A percentile compares a stretch with the other conserved stretches of the same genome.
These are phyloP conservation scores for Fukomys damarensis DNA, from an alignment of 2,113 vertebrate species.

Conservation along the genomic window DNA sequence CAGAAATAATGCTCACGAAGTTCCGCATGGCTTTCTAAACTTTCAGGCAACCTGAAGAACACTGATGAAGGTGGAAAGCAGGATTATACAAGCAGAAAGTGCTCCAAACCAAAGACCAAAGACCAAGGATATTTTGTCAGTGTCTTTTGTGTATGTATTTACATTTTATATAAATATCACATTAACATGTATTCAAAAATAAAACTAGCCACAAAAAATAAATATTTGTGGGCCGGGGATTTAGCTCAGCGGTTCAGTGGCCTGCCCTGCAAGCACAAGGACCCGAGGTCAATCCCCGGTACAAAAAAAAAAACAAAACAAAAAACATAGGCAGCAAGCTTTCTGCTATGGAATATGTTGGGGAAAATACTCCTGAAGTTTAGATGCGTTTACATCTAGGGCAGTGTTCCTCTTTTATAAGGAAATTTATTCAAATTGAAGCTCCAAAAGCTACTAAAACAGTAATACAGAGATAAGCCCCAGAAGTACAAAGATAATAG, in stretches of 20 bases:
- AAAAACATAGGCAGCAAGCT: not conserved
- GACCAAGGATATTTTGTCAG: not conserved
- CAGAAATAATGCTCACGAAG: not conserved
- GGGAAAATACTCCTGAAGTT: not conserved
- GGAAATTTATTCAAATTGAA: not conserved
- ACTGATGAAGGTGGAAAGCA: not conserved
- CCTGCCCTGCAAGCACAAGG: too few species aligned
- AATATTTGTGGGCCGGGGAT: constrained; percentile 28
- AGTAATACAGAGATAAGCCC: not conserved
- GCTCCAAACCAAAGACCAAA: not conserved
- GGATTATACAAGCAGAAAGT: not conserved
- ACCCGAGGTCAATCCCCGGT: too few species aligned
- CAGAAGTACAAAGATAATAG: not conserved
- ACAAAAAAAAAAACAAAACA: too few species aligned
- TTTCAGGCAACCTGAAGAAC: not conserved
- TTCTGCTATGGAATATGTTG: not conserved
- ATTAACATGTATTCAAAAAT: not conserved
- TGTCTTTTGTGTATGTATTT: rapidly evolving
- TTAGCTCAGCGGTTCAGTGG: too few species aligned
- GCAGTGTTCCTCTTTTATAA: not conserved
- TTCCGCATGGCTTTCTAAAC: not conserved
- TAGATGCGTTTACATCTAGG: not conserved
- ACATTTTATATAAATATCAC: not conserved
- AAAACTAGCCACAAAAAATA: constrained; percentile 22
- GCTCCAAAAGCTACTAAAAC: constrained; percentile 18